phyloP scores from a whole-genome alignment of 2,888 invertebrate species.

The Hirtodrosophila confusa region DNA sequence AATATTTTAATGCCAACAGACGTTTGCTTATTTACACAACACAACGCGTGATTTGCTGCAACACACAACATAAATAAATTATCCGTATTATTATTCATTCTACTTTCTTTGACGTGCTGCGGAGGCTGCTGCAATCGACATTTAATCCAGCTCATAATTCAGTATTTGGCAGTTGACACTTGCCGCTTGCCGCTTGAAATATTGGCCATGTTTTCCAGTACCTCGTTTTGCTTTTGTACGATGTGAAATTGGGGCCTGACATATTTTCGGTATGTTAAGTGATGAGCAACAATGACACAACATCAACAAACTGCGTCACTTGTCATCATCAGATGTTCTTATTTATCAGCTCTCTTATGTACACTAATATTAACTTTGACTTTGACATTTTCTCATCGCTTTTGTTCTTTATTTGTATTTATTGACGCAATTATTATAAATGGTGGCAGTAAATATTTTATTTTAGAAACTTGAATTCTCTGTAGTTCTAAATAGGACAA shows the following conservation, averaged over 20 bases:
- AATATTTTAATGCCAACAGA: constrained; percentile 44
- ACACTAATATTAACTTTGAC: constrained; percentile 1
- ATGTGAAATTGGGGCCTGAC: constrained; percentile 1
- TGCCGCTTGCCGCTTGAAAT: constrained; percentile 24
- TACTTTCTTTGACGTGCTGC: constrained; percentile 5
- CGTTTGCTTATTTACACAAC: constrained; percentile 57
- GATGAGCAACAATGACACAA: constrained; percentile 6
- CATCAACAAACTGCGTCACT: constrained; percentile 20
- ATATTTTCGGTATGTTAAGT: constrained; percentile 12
- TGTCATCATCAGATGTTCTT: constrained; percentile 34
- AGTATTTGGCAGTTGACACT: constrained; percentile 44
- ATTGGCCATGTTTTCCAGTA: constrained; percentile 9
- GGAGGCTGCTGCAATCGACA: constrained; percentile 43
- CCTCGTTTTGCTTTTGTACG: not conserved
- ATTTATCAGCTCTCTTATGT: constrained; percentile 3
- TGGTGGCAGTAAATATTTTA: not conserved
- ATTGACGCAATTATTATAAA: constrained; percentile 5
- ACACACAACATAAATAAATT: constrained; percentile 54
- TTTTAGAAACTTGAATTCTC: too few species aligned
- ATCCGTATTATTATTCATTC: constrained; percentile 39
- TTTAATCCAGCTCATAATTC: constrained; percentile 57
- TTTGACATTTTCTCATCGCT: not conserved
- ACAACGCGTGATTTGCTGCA: constrained; percentile 32
- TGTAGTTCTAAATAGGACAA: too few species aligned
- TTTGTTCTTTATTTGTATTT: constrained; percentile 7